Conservation (phyloP, 2,888 invertebrate species). For the Tenthredo mesomela region DNA sequence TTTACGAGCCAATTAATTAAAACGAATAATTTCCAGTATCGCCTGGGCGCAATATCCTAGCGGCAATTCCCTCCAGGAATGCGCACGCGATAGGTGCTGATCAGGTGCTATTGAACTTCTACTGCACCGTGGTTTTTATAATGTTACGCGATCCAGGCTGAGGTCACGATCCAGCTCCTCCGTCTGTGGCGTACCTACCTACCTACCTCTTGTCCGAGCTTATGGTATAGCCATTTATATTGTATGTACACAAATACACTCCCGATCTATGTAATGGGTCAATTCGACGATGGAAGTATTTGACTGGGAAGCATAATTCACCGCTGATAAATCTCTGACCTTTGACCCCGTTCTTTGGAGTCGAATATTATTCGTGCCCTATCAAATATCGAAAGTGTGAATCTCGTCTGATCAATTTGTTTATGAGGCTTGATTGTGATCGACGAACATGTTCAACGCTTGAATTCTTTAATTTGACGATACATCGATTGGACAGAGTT, state of each 20-base stretch:
- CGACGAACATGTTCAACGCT: slow-evolving; percentile 10
- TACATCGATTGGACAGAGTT: neutral
- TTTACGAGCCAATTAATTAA: slow-evolving; percentile 11
- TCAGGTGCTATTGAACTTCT: slow-evolving; percentile 48
- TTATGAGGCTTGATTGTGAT: neutral
- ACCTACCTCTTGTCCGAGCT: neutral
- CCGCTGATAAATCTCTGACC: slow-evolving; percentile 37
- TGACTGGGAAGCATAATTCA: slow-evolving; percentile 11
- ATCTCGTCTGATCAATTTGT: slow-evolving; percentile 37
- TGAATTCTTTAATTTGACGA: neutral
- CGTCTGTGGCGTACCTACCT: neutral
- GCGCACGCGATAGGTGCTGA: slow-evolving; percentile 43
- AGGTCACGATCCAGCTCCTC: slow-evolving; percentile 32
- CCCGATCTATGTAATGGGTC: neutral
- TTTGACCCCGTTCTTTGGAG: neutral
- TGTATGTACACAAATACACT: neutral
- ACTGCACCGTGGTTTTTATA: slow-evolving; percentile 11
- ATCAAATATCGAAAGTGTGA: slow-evolving; percentile 42
- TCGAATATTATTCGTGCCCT: neutral
- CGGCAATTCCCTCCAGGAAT: slow-evolving; percentile 26
- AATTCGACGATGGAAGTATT: slow-evolving; percentile 6
- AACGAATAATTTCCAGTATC: neutral
- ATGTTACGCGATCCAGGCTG: slow-evolving; percentile 39
- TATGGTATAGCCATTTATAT: neutral
- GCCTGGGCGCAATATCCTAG: neutral